Conservation (phyloP, 2,113 vertebrate species). For the Tinamus guttatus region DNA sequence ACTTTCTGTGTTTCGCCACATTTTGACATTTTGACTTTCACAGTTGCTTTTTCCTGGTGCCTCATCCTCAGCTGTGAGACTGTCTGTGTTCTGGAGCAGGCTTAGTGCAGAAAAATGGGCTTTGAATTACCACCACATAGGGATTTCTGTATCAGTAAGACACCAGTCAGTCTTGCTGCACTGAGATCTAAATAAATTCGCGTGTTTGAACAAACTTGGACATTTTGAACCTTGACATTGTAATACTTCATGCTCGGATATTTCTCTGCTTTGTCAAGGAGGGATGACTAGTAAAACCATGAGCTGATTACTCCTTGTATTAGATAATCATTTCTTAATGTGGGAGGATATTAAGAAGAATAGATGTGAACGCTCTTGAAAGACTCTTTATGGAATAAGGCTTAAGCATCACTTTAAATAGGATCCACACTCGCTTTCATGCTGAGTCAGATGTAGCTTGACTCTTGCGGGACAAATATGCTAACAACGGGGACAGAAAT, state of each 20-base stretch:
- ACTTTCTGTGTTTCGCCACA: background rate
- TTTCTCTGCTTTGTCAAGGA: background rate
- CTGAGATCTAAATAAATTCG: background rate
- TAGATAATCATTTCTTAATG: conserved; percentile 39
- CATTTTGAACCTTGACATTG: conserved; percentile 41
- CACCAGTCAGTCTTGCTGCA: background rate
- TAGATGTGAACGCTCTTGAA: background rate
- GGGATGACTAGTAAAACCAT: conserved; percentile 23
- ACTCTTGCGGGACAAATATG: background rate
- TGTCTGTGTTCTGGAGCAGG: background rate
- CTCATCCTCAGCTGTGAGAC: background rate
- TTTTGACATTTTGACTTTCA: background rate
- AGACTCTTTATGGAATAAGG: conserved; percentile 23
- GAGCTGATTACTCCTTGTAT: conserved; percentile 43
- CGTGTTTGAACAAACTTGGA: background rate
- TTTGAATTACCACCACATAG: background rate
- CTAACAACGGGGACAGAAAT: background rate
- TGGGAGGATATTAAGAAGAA: conserved; percentile 44
- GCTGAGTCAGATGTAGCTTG: conserved; percentile 7
- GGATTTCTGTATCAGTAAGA: background rate
- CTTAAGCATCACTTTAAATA: background rate
- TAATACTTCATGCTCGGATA: background rate
- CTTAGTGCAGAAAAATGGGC: background rate
- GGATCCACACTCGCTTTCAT: background rate
- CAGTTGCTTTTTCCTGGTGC: background rate